Evolutionary conservation across 2,113 vertebrate genomes (phyloP).

Genomic region (Istiophorus platypterus): DNA sequence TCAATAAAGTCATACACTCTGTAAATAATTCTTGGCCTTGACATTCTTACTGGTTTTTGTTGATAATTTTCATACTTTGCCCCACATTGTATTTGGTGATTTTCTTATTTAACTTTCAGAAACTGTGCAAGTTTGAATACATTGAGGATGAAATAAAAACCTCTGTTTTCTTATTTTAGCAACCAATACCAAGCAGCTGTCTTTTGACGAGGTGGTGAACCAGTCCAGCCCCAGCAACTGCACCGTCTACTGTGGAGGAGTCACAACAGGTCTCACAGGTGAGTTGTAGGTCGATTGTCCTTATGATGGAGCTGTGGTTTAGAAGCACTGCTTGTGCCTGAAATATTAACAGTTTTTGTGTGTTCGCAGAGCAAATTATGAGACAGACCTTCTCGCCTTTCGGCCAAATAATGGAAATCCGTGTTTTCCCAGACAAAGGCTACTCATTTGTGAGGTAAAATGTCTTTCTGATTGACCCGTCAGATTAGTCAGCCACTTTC

Average conservation of each 20-base stretch:
- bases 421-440: constrained; percentile 98
- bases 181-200: constrained; percentile 91
- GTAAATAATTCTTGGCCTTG: too few species aligned
- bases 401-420: constrained; percentile 97
- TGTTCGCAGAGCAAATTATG: constrained; percentile 93
- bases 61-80: neutral
- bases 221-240: constrained; percentile 98
- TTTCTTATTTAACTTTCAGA: too few species aligned
- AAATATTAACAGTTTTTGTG: neutral
- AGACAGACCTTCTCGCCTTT: constrained; percentile 98
- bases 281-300: constrained; percentile 17
- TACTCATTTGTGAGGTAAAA: constrained; percentile 96
- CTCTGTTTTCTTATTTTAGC: constrained; percentile 41
- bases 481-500: neutral
- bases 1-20: too few species aligned
- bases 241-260: constrained; percentile 94
- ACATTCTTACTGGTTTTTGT: neutral
- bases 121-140: too few species aligned
- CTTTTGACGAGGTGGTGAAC: constrained; percentile 96
- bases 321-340: neutral
- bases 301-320: neutral
- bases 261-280: constrained; percentile 95
- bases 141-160: too few species aligned
- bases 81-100: too few species aligned
- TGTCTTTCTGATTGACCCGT: neutral